Percentiles rank a stretch among this genome's conserved stretches.
Evolutionary conservation across 2,888 invertebrate species (phyloP).

Genomic region (Chromoteleia sp.): DNA sequence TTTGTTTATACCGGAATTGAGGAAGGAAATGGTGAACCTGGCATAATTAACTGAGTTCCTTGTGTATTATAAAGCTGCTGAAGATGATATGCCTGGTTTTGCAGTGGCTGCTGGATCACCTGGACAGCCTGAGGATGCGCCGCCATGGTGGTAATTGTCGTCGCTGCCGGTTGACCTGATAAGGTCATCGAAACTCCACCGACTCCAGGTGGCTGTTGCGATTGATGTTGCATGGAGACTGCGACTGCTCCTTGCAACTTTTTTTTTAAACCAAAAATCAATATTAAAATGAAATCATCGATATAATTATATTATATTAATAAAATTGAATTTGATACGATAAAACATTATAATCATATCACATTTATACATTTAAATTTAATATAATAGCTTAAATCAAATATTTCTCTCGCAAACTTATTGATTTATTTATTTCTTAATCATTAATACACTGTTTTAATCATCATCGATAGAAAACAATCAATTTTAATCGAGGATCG

Average conservation of each 20-base stretch:
- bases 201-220: constrained; percentile 84
- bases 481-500: no score
- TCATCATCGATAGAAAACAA: no score
- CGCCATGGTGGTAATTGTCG: constrained; percentile 91
- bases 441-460: no score
- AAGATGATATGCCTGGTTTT: constrained; percentile 89
- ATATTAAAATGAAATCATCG: no score
- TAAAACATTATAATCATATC: no score
- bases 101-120: constrained; percentile 93
- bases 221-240: constrained; percentile 86
- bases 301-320: no score
- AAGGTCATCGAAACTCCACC: constrained; percentile 84
- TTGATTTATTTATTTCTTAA: no score
- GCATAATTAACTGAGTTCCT: constrained; percentile 91
- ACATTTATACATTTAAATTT: no score
- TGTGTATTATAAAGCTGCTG: constrained; percentile 93
- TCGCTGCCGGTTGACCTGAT: constrained; percentile 85
- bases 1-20: constrained; percentile 87
- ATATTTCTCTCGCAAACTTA: no score
- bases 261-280: no score
- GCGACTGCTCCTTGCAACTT: constrained; percentile 83
- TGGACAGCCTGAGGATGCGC: constrained; percentile 91
- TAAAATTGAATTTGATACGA: no score
- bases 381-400: no score
- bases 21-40: constrained; percentile 87